phyloP scores from a whole-genome alignment of 2,888 invertebrate genomes.

The Lithophane leautieri region DNA sequence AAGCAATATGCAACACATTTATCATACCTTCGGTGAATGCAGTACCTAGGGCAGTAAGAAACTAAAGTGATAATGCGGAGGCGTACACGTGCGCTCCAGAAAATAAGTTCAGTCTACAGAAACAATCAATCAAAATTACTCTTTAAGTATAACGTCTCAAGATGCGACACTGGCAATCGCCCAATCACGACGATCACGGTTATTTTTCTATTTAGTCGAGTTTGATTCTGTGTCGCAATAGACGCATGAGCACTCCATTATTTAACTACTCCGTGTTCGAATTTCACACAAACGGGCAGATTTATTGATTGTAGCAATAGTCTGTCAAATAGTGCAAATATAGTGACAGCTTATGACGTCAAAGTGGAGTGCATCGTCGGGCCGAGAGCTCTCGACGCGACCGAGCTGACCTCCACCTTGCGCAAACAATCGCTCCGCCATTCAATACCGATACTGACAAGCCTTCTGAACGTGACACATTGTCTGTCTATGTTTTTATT shows the following conservation, averaged over 20 bases:
- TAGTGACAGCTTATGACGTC: slow-evolving; percentile 54
- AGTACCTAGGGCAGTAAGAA: slow-evolving; percentile 6
- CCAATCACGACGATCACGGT: slow-evolving; percentile 42
- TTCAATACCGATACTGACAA: slow-evolving; percentile 56
- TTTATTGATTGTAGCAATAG: slow-evolving; percentile 45
- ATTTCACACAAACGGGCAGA: slow-evolving; percentile 15
- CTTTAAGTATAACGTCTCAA: slow-evolving; percentile 14
- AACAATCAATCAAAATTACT: slow-evolving; percentile 57
- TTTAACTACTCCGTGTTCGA: slow-evolving; percentile 6
- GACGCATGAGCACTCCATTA: slow-evolving; percentile 2
- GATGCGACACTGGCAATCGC: slow-evolving; percentile 12
- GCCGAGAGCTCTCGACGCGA: slow-evolving; percentile 43
- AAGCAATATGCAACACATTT: slow-evolving; percentile 59
- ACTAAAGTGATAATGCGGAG: slow-evolving; percentile 31
- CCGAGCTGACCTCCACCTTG: slow-evolving; percentile 57
- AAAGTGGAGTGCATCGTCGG: slow-evolving; percentile 50
- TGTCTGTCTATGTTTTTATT: slow-evolving; percentile 56
- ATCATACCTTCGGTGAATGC: slow-evolving; percentile 48
- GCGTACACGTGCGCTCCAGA: slow-evolving; percentile 45
- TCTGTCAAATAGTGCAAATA: slow-evolving; percentile 55
- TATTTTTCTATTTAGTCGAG: slow-evolving; percentile 35
- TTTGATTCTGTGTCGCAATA: slow-evolving; percentile 20
- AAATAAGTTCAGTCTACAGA: slow-evolving; percentile 18
- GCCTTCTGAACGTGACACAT: slow-evolving; percentile 60
- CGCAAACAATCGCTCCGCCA: slow-evolving; percentile 53